Evolutionary conservation across 2,888 invertebrate genomes (phyloP), one percentile per base, ranked within the genome.

Genomic region (Tineola bisselliella): DNA sequence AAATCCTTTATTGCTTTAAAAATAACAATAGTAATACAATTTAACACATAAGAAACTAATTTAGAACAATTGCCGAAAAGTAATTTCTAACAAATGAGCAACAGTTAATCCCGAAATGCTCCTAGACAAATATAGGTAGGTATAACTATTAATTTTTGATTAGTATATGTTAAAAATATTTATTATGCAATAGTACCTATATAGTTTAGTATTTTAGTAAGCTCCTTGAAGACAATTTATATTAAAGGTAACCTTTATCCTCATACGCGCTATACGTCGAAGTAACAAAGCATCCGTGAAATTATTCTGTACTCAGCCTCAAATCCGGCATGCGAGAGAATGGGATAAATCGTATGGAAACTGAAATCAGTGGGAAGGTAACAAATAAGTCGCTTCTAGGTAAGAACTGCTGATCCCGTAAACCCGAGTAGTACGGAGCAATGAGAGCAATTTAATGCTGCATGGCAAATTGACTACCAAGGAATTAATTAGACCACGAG

Each of bases 341-440:
- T 65, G 67, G 69, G 71, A 70, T 70, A 70, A 72, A 71, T 71
- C 66, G 68, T 64, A 68, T 65, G 69, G 68, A 70, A 73, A 69
- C 67, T 63, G 63, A 63, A 65, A 62, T 64, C 62, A 65, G 62
- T 62, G 65, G 64, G 64, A 64, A 68, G 66, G 64, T 68, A 66
- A 66, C 64, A 66, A 64, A 67, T 60, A 60, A 60, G 44, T 44
- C 48, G n/a, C 19, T 25, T 19, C 33, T 13, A 58, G 33, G 58
- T 33, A 58, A 58, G 58, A 31, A 33, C 58, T 58, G 58, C 33
- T 58, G 58, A 58, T 58, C 56, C 17, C 33, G 17, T 31, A 58
- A 58, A 25, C 54, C 25, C n/a, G 15, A 48, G 48, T 10, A 13
- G 13, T 17, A 17, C 43, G 8, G 17, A 48, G 48, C 15, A 48